Conservation (phyloP, 2,888 invertebrate species). For the Cephus pulcher region DNA sequence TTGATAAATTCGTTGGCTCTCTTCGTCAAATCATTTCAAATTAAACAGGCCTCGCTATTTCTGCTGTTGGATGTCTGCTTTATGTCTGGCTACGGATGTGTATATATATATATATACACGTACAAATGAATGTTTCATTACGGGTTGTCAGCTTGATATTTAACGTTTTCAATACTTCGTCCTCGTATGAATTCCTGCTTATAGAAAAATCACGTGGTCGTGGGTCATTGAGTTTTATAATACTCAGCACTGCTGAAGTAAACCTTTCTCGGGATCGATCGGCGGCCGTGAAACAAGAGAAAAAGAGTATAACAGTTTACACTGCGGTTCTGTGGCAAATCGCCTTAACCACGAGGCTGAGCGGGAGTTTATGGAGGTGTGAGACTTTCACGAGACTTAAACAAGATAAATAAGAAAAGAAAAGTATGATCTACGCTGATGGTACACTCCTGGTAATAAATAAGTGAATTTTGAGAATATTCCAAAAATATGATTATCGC, state of each 20-base stretch:
- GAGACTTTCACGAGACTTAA: not conserved
- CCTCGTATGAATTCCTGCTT: not conserved
- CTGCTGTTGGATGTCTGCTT: not conserved
- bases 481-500: not conserved
- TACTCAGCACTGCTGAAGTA: not conserved
- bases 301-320: constrained; percentile 24
- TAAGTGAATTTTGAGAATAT: not conserved
- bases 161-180: not conserved
- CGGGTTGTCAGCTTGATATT: not conserved
- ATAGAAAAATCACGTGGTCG: not conserved
- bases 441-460: not conserved
- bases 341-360: constrained; percentile 31
- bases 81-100: not conserved
- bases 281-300: not conserved
- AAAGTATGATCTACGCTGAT: not conserved
- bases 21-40: not conserved
- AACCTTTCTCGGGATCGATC: not conserved
- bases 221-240: not conserved
- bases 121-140: not conserved
- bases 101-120: too few relatives aligned
- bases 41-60: not conserved
- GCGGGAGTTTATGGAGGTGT: constrained; percentile 22
- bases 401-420: not conserved
- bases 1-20: not conserved
- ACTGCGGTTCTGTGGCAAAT: constrained; percentile 41